Evolutionary conservation across 2,888 invertebrate genomes (phyloP), one percentile per base, ranked within the genome.

Genomic region (Archaeoteleia sp.): DNA sequence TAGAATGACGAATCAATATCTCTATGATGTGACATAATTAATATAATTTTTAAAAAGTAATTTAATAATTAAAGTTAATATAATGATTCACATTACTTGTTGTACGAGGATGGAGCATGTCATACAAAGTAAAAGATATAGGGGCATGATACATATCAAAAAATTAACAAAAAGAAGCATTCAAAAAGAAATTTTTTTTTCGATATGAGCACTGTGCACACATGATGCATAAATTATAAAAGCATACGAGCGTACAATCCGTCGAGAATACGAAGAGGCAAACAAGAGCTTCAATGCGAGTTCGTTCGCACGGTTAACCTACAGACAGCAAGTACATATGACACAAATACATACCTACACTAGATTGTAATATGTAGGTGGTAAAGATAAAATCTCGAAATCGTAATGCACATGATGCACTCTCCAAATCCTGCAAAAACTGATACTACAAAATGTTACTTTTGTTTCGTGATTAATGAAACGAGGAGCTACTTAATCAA

Each of bases 171-270:
- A n/a, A n/a, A n/a, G n/a, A n/a, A n/a, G n/a, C n/a, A n/a, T n/a
- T 37, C 43, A 29, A 32, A 37, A 30, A 20, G 29, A 53, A 13
- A 29, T 29, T 51, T 53, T 61, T 61, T 53, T 25, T 45, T 53
- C 53, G 62, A 62, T 62, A 48, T 54, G 62, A 62, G 54, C 54
- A 53, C 54, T 12, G 40, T 14, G 54, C 42, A 45, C 45, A 63
- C 43, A 39, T 51, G 51, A 51, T 57, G 45, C 63, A 65, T 65
- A 65, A 65, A 65, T 49, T 65, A 65, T 57, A 65, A 65, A 65
- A 51, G 51, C 49, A 57, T 51, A 57, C 63, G 45, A 40, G 45
- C 45, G 40, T 65, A 57, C 57, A 66, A 49, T 58, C 43, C 54
- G 43, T 32, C 13, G 60, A 54, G 60, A 66, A 66, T 60, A 60